Percentiles rank a stretch among this genome's conserved stretches.
Evolutionary conservation across 2,113 vertebrate genomes (phyloP).

Genomic region (Ageneiosus marmoratus): DNA sequence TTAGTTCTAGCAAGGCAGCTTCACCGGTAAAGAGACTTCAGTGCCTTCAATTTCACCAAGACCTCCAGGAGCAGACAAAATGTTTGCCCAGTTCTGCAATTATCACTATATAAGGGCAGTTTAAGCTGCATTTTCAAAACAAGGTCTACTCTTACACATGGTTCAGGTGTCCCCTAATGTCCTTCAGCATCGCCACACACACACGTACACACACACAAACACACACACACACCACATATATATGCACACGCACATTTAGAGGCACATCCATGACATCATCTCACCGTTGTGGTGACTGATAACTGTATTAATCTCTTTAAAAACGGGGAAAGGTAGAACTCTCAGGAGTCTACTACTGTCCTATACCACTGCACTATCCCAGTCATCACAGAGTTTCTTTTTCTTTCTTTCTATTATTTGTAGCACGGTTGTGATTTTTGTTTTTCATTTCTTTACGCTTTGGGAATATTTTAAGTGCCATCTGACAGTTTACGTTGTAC

Average conservation of each 20-base stretch:
- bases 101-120: not conserved
- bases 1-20: conserved; percentile 60
- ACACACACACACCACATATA: not conserved
- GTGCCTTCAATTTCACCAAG: conserved; percentile 73
- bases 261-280: conserved; percentile 1
- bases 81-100: not conserved
- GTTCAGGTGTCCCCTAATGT: conserved; percentile 4
- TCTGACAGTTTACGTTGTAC: conserved; percentile 74
- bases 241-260: conserved; percentile 34
- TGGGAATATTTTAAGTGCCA: conserved; percentile 74
- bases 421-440: conserved; percentile 62
- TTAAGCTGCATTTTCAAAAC: not conserved
- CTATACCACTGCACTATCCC: conserved; percentile 49
- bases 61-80: conserved; percentile 52
- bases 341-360: conserved; percentile 33
- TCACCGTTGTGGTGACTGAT: conserved; percentile 9
- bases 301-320: conserved; percentile 34
- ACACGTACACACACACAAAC: not conserved
- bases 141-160: conserved; percentile 10
- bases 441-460: conserved; percentile 57
- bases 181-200: not conserved
- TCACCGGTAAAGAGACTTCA: conserved; percentile 72
- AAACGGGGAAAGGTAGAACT: conserved; percentile 30
- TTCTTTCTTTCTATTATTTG: conserved; percentile 52
- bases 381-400: conserved; percentile 51